A percentile compares a stretch with the other conserved stretches of the same genome.
These are phyloP conservation scores for Alosa sapidissima DNA, from an alignment of 2,797 vertebrate species.

Conservation along the genomic window DNA sequence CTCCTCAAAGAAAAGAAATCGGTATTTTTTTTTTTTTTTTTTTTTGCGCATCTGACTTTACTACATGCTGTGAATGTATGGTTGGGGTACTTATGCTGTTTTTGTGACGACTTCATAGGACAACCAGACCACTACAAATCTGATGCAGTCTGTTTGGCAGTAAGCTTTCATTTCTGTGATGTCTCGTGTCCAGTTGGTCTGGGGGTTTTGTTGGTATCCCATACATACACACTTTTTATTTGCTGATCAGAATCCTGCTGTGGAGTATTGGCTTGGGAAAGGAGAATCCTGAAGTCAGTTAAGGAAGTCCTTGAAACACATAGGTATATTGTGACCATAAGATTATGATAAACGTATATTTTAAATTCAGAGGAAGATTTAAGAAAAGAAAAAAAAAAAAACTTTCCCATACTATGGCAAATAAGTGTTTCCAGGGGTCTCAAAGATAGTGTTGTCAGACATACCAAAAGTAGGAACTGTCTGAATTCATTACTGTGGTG, in stretches of 20 bases:
- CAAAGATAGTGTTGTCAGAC: slow-evolving; percentile 41
- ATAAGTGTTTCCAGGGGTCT: slow-evolving; percentile 39
- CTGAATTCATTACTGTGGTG: slow-evolving; percentile 44
- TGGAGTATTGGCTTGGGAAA: slow-evolving; percentile 28
- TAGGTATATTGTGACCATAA: slow-evolving; percentile 33
- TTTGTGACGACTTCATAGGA: slow-evolving; percentile 37
- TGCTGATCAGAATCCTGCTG: slow-evolving; percentile 45
- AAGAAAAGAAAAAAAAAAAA: not conserved
- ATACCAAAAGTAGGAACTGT: slow-evolving; percentile 36
- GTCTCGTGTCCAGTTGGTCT: slow-evolving; percentile 40
- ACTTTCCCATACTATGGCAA: slow-evolving; percentile 30
- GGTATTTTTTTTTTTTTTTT: slow-evolving; percentile 23
- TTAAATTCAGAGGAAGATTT: slow-evolving; percentile 29
- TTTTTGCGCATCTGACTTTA: slow-evolving; percentile 11
- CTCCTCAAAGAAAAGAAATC: slow-evolving; percentile 43
- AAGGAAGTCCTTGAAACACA: slow-evolving; percentile 31
- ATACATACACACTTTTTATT: slow-evolving; percentile 38
- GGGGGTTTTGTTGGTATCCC: slow-evolving; percentile 56
- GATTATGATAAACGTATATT: slow-evolving; percentile 26
- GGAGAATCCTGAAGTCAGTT: slow-evolving; percentile 43
- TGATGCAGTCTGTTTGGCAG: slow-evolving; percentile 43
- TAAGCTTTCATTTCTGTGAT: slow-evolving; percentile 16
- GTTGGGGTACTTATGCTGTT: slow-evolving; percentile 44
- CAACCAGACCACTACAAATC: slow-evolving; percentile 43
- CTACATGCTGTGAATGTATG: slow-evolving; percentile 51